phyloP scores from a whole-genome alignment of 1,140 invertebrate genomes.

The Trinorchestia longiramus region DNA sequence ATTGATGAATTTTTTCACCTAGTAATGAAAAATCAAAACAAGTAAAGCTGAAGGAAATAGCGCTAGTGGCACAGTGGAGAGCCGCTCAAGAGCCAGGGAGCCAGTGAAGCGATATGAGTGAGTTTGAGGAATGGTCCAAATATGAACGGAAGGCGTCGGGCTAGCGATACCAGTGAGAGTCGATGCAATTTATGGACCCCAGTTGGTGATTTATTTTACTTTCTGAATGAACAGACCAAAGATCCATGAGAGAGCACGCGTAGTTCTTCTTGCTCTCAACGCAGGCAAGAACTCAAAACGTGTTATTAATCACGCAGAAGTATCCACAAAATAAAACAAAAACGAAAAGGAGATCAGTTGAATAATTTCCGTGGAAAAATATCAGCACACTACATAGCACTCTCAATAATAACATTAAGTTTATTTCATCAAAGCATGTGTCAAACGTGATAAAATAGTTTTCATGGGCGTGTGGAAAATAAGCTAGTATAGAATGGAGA shows the following conservation, averaged over 20 bases:
- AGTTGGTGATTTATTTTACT: constrained; percentile 28
- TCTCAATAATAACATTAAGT: background rate
- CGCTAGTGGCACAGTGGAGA: background rate
- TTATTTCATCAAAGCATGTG: too few species aligned
- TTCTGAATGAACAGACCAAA: constrained; percentile 20
- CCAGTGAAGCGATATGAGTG: constrained; percentile 12
- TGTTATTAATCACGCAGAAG: background rate
- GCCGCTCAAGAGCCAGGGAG: background rate
- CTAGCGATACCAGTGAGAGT: constrained; percentile 41
- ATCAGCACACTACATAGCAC: background rate
- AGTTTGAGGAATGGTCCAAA: constrained; percentile 15
- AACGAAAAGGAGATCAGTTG: background rate
- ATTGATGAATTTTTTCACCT: background rate
- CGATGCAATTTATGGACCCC: constrained; percentile 9
- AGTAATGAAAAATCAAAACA: background rate
- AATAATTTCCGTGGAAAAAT: background rate
- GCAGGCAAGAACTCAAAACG: background rate
- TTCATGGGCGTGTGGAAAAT: too few species aligned
- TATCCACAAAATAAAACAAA: background rate
- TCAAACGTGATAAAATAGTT: too few species aligned
- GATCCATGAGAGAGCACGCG: background rate
- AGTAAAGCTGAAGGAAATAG: background rate
- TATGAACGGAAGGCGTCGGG: constrained; percentile 23
- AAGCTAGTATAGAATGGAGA: too few species aligned
- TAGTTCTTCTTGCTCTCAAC: background rate